A percentile compares a stretch with the other conserved stretches of the same genome.
These are phyloP conservation scores for Brienomyrus brachyistius DNA, from an alignment of 2,113 vertebrate genomes.

Conservation along the genomic window DNA sequence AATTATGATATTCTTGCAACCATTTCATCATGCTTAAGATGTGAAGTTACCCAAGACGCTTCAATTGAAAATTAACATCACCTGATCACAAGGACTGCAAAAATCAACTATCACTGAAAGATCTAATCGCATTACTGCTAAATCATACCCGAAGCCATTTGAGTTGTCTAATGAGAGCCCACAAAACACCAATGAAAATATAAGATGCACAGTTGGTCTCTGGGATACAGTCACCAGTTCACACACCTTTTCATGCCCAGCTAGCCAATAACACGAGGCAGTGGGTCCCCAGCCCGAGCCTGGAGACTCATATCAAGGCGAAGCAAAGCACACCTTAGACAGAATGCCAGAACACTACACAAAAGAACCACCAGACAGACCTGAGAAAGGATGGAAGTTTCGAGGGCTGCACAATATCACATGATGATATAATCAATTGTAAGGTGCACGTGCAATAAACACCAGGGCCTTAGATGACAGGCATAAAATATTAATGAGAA, in stretches of 20 bases:
- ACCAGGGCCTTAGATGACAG: background rate
- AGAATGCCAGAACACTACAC: background rate
- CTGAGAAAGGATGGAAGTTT: background rate
- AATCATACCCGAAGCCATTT: background rate
- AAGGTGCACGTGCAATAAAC: background rate
- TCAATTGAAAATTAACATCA: background rate
- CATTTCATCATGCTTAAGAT: background rate
- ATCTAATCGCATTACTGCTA: background rate
- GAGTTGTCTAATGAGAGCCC: background rate
- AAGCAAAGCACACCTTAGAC: no score
- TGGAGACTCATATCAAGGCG: background rate
- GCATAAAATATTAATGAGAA: background rate
- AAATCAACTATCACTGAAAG: background rate
- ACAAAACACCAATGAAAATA: background rate
- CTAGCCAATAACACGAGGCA: background rate
- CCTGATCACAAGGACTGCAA: background rate
- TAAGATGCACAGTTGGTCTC: background rate
- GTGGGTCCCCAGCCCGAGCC: background rate
- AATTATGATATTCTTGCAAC: background rate
- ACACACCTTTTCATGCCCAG: background rate
- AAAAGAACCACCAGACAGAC: background rate
- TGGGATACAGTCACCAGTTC: background rate
- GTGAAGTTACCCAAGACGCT: background rate
- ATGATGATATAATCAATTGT: background rate
- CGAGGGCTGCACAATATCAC: background rate